Percentiles rank a stretch among this genome's conserved stretches.
Evolutionary conservation across 2,888 invertebrate species (phyloP).

Genomic region (Tanypteryx hageni): DNA sequence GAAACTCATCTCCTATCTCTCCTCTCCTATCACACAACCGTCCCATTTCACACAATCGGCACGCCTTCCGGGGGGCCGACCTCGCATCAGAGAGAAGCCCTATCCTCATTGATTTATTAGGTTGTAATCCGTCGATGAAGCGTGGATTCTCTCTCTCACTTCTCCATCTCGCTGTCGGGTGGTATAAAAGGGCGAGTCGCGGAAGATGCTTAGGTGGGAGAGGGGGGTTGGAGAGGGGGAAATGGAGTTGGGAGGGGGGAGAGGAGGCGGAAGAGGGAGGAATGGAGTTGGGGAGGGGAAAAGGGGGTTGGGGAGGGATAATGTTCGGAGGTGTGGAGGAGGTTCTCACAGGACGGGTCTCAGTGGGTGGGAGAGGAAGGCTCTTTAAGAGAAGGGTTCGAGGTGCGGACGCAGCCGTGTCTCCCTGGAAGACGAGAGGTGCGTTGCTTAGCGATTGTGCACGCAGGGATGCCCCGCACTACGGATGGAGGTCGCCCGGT

Average conservation of each 20-base stretch:
- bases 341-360: too few species aligned
- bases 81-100: neutral
- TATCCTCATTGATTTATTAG: conserved; percentile 8
- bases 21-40: neutral
- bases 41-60: neutral
- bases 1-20: neutral
- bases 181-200: too few species aligned
- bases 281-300: neutral
- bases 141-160: neutral
- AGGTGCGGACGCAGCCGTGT: too few species aligned
- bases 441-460: too few species aligned
- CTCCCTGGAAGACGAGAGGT: too few species aligned
- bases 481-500: too few species aligned
- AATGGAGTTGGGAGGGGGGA: neutral
- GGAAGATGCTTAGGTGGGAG: too few species aligned
- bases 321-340: conserved; percentile 1
- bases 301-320: neutral
- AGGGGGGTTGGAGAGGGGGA: neutral
- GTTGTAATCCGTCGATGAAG: conserved; percentile 2
- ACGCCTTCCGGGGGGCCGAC: neutral
- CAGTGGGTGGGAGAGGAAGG: too few species aligned
- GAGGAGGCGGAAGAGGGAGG: neutral
- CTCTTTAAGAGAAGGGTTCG: too few species aligned
- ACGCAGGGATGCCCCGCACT: too few species aligned
- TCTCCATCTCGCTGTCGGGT: too few species aligned